These are phyloP conservation scores for Cynaeus angustus DNA, from an alignment of 2,888 invertebrate species.

Conservation along the genomic window DNA sequence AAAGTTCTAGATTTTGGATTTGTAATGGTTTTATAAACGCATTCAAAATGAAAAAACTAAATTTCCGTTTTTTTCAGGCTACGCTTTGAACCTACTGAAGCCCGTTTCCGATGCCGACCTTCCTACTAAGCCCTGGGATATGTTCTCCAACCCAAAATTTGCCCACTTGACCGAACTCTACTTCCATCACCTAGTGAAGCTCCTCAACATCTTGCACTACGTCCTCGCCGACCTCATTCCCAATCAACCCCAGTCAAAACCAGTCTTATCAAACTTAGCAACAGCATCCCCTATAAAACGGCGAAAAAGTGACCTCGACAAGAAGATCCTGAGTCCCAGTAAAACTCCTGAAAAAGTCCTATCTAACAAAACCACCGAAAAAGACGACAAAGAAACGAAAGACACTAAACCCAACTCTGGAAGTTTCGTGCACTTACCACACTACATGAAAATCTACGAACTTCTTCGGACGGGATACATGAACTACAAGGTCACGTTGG, in stretches of 20 bases:
- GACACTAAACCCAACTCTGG: slow-evolving; percentile 71
- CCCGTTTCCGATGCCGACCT: slow-evolving; percentile 57
- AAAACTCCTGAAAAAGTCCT: slow-evolving; percentile 56
- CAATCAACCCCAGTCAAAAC: slow-evolving; percentile 71
- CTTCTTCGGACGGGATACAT: slow-evolving; percentile 86
- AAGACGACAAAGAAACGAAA: slow-evolving; percentile 67
- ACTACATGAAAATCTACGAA: slow-evolving; percentile 91
- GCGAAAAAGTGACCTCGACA: slow-evolving; percentile 69
- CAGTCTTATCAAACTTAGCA: slow-evolving; percentile 75
- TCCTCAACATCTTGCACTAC: slow-evolving; percentile 84
- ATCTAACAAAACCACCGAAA: slow-evolving; percentile 58
- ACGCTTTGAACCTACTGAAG: slow-evolving; percentile 56
- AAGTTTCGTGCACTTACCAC: slow-evolving; percentile 81
- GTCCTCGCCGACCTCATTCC: slow-evolving; percentile 82
- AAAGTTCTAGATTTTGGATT: no score
- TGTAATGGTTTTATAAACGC: no score
- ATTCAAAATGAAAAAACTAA: no score
- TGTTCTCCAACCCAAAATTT: slow-evolving; percentile 70
- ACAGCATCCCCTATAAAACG: slow-evolving; percentile 71
- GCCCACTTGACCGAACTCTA: slow-evolving; percentile 78
- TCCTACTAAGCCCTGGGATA: slow-evolving; percentile 66
- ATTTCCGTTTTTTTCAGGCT: no score
- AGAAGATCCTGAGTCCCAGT: slow-evolving; percentile 61
- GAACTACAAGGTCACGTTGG: slow-evolving; percentile 91
- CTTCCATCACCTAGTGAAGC: slow-evolving; percentile 79